Evolutionary conservation across 2,113 vertebrate genomes (phyloP).

Genomic region (Pipra filicauda): DNA sequence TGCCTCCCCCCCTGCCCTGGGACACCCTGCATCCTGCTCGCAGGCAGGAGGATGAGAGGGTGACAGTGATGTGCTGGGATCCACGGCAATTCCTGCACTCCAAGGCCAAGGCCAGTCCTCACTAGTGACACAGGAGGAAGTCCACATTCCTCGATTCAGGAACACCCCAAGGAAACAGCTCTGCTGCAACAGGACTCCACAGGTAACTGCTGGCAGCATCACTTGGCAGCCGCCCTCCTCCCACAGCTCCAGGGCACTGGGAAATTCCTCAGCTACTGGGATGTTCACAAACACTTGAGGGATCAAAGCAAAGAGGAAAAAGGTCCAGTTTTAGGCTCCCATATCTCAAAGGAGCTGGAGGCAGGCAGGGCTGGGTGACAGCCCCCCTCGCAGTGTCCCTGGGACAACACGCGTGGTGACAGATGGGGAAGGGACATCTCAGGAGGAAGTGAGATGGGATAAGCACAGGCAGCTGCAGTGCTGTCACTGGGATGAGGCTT

Average conservation of each 20-base stretch:
- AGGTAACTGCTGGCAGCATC: not conserved
- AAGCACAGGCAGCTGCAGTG: not conserved
- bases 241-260: not conserved
- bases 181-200: not conserved
- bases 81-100: not conserved
- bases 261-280: not conserved
- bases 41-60: not conserved
- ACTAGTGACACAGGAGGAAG: not conserved
- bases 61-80: not conserved
- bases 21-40: not conserved
- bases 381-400: not conserved
- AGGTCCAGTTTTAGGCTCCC: not conserved
- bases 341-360: not conserved
- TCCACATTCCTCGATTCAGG: accelerated
- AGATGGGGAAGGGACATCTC: not conserved
- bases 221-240: not conserved
- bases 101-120: not conserved
- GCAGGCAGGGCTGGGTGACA: not conserved
- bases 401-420: not conserved
- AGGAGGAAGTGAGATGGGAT: not conserved
- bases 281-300: not conserved
- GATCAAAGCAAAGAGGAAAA: not conserved
- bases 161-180: not conserved
- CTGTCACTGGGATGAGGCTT: not conserved
- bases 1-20: not conserved